phyloP scores from a whole-genome alignment of 2,888 invertebrate genomes.

The Poecilus cupreus region DNA sequence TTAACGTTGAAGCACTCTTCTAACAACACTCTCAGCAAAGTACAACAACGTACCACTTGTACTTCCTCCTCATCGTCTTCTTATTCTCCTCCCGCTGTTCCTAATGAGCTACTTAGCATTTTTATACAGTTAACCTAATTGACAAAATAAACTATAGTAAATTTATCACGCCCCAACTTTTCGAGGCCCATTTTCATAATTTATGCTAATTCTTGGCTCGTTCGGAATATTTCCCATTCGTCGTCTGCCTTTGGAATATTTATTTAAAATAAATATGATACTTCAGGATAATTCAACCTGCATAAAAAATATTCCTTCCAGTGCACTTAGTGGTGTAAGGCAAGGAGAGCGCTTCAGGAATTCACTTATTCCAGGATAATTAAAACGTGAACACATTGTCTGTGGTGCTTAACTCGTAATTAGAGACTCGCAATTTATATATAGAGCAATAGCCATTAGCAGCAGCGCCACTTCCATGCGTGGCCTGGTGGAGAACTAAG shows the following conservation, averaged over 20 bases:
- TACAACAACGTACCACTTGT: too few relatives aligned
- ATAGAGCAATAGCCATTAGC: constrained; percentile 26
- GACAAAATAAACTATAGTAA: constrained; percentile 29
- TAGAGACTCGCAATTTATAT: constrained; percentile 19
- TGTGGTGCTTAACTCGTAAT: constrained; percentile 17
- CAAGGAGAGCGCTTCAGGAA: neutral
- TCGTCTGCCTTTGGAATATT: too few relatives aligned
- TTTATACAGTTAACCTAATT: constrained; percentile 42
- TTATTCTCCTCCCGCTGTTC: neutral
- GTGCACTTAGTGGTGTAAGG: neutral
- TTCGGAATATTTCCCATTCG: neutral
- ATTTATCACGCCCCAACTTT: constrained; percentile 9
- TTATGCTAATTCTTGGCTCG: constrained; percentile 16
- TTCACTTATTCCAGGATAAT: constrained; percentile 2
- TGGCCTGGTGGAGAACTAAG: neutral
- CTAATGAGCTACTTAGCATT: constrained; percentile 47
- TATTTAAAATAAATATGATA: too few relatives aligned
- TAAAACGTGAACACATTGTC: constrained; percentile 20
- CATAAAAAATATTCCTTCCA: neutral
- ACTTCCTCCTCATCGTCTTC: neutral
- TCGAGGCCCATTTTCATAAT: constrained; percentile 11
- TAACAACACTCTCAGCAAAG: too few relatives aligned
- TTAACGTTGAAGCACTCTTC: too few relatives aligned
- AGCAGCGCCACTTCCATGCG: neutral
- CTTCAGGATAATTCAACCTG: too few relatives aligned